Conservation (phyloP, 2,113 vertebrate genomes). For the Cryptomyrus ogoouensis region DNA sequence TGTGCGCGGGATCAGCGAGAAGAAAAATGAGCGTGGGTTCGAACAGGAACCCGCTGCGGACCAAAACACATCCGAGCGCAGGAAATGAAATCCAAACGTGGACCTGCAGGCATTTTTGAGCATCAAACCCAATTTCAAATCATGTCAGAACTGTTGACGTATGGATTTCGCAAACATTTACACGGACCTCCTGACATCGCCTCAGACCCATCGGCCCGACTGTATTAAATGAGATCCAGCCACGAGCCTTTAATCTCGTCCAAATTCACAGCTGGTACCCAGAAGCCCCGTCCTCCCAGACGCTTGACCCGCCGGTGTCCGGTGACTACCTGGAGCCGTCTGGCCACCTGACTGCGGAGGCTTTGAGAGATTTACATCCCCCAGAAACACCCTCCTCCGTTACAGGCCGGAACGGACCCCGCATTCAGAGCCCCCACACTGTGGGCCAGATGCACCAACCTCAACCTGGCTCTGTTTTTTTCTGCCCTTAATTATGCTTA, state of each 20-base stretch:
- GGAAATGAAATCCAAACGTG: conserved; percentile 14
- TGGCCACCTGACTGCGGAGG: conserved; percentile 66
- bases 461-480: conserved; percentile 22
- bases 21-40: background rate
- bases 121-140: conserved; percentile 13
- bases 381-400: conserved; percentile 43
- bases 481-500: background rate
- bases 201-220: conserved; percentile 64
- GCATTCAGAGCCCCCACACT: background rate
- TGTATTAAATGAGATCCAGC: conserved; percentile 49
- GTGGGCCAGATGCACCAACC: background rate
- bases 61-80: background rate
- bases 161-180: conserved; percentile 50
- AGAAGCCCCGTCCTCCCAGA: conserved; percentile 60
- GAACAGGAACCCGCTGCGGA: background rate
- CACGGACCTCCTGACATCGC: conserved; percentile 51
- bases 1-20: background rate
- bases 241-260: conserved; percentile 60
- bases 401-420: conserved; percentile 16
- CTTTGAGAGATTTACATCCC: conserved; percentile 55
- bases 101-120: background rate
- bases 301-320: conserved; percentile 54
- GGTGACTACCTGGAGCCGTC: conserved; percentile 67
- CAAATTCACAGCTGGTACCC: conserved; percentile 68
- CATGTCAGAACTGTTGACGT: conserved; percentile 36